Base-by-base conservation (phyloP, 2,113 vertebrate species). In the Fregetta grallaria region DNA sequence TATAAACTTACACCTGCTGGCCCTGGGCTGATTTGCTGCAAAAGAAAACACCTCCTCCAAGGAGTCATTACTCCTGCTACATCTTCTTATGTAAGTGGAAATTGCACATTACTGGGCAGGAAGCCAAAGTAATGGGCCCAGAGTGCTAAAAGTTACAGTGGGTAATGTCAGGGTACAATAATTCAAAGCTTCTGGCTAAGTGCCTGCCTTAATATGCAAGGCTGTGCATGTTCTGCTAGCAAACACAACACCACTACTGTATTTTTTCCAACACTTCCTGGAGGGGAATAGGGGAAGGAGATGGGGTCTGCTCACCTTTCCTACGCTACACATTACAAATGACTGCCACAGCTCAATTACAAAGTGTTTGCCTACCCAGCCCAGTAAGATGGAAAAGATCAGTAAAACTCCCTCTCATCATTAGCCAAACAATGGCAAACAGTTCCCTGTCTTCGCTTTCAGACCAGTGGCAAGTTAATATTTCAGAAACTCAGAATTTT, bases 101-200 rank as follows among this genome's bases (percentile, higher is more conserved):
- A 95, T 95, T 97, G 94, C 92, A 97, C 84, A 91, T 96, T 96
- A 91, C 97, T 95, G 96, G 97, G 96, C 92, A 96, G 74, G 66
- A 96, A 95, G 97, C 95, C 97, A 97, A 97, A 92, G 88, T 88
- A 97, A 96, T 95, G 91, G 95, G 94, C 94, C 92, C 95, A 95
- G 94, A 96, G 96, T 95, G 94, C 92, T 97, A 94, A 85, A 97
- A 94, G 92, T 97, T 97, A 96, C 92, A 94, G 94, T 87, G 95
- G 95, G 95, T 96, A 97, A 97, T 94, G 96, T 94, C 96, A 96
- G 97, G 96, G 97, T 94, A 95, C 94, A 92, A 95, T 95, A 96
- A 97, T 71, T 96, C 96, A 96, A 96, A 97, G 93, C 81, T 96
- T 49, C 85, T 96, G 96, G 92, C 94, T 40, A 91, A 91, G 83